Conservation (phyloP, 1,140 invertebrate genomes). For the Solenopsis invicta region DNA sequence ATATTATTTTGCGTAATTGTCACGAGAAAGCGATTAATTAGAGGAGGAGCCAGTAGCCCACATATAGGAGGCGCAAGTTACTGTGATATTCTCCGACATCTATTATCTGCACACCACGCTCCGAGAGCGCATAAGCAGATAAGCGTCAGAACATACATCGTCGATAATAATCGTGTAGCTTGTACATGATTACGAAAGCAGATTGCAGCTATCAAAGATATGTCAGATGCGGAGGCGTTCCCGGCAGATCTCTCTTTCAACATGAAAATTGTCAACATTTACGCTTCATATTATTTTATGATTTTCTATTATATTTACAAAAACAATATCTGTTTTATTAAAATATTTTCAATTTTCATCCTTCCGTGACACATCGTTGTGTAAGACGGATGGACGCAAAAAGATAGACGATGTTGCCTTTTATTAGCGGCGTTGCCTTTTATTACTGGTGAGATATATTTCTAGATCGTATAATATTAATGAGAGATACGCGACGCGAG, state of each 20-base stretch:
- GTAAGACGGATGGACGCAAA: not conserved
- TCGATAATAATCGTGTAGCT: slow-evolving; percentile 33
- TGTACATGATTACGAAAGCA: slow-evolving; percentile 35
- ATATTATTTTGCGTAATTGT: slow-evolving; percentile 9
- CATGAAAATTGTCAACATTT: not conserved
- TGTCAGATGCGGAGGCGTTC: not conserved
- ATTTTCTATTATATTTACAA: slow-evolving; percentile 8
- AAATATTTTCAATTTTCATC: not conserved
- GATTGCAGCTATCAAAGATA: slow-evolving; percentile 10
- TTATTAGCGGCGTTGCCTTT: not conserved
- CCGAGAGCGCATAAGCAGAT: slow-evolving; percentile 36
- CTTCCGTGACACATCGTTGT: too few species aligned
- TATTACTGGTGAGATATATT: slow-evolving; percentile 11
- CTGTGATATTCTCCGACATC: slow-evolving; percentile 43
- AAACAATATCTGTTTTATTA: slow-evolving; percentile 1
- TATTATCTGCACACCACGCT: slow-evolving; percentile 41
- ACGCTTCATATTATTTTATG: not conserved
- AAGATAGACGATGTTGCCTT: not conserved
- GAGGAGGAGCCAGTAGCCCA: not conserved
- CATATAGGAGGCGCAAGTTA: not conserved
- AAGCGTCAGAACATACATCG: not conserved
- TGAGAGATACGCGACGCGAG: not conserved
- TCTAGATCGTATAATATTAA: slow-evolving; percentile 17
- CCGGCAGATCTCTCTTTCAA: not conserved
- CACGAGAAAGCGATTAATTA: slow-evolving; percentile 28